A percentile compares a stretch with the other conserved stretches of the same genome.
Conservation (phyloP, 2,888 invertebrate species). For the Ichneumoninae sp. region DNA sequence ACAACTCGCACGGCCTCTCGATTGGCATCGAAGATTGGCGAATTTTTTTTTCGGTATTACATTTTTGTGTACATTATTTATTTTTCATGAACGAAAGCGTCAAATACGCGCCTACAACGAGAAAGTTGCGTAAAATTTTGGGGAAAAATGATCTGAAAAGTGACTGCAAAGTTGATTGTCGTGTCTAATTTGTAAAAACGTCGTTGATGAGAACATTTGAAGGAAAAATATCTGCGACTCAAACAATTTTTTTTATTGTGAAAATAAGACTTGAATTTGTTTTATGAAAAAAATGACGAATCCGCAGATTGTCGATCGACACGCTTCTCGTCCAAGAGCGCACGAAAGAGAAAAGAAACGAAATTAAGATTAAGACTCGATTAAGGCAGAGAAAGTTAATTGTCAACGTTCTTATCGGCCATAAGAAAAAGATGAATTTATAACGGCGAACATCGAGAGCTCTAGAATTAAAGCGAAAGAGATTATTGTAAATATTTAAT, state of each 20-base stretch:
- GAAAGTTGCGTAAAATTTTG: neutral
- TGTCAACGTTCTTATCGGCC: constrained; percentile 60
- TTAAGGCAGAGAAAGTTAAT: constrained; percentile 43
- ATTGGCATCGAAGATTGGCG: constrained; percentile 7
- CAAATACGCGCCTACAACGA: constrained; percentile 2
- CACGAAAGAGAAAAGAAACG: constrained; percentile 42
- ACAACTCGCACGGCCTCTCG: constrained; percentile 30
- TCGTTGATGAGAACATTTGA: neutral
- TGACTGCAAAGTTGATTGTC: neutral
- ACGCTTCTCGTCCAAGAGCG: constrained; percentile 26
- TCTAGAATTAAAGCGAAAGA: constrained; percentile 55
- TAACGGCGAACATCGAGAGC: constrained; percentile 54
- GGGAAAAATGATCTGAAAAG: neutral
- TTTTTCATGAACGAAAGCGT: neutral
- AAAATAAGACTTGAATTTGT: neutral
- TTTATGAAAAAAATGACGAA: neutral
- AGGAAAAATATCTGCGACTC: neutral
- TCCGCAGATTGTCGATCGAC: constrained; percentile 15
- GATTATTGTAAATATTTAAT: constrained; percentile 65
- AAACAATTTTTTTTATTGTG: neutral
- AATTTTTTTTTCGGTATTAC: constrained; percentile 59
- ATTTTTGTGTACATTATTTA: constrained; percentile 49
- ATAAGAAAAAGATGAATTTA: constrained; percentile 57
- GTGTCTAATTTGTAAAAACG: neutral
- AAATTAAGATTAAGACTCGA: constrained; percentile 11